Evolutionary conservation across 2,797 vertebrate genomes (phyloP).

Genomic region (Urocyon cinereoargenteus): DNA sequence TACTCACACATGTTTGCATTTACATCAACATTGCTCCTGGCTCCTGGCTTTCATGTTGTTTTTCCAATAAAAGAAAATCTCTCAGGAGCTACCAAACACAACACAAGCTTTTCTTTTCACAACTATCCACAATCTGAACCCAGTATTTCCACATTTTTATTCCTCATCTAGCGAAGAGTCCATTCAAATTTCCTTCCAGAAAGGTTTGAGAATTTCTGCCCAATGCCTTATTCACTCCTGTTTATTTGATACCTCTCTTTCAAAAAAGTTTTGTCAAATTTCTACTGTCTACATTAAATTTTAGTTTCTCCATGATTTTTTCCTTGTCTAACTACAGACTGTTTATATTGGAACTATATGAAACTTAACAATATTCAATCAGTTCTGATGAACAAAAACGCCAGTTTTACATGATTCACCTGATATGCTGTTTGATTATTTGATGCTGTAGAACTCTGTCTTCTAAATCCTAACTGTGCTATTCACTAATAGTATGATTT

Average conservation of each 20-base stretch:
- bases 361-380: not conserved
- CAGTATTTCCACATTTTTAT: slow-evolving; percentile 24
- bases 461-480: not conserved
- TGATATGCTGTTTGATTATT: not conserved
- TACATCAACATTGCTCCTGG: not conserved
- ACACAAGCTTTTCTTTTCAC: not conserved
- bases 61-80: not conserved
- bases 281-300: not conserved
- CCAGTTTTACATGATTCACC: not conserved
- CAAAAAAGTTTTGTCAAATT: not conserved
- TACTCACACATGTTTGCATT: not conserved
- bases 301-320: not conserved
- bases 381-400: not conserved
- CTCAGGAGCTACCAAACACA: not conserved
- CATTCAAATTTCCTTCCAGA: not conserved
- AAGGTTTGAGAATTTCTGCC: slow-evolving; percentile 14
- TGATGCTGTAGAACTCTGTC: not conserved
- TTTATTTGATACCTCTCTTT: not conserved
- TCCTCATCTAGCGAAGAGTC: not conserved
- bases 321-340: not conserved
- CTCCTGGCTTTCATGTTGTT: not conserved
- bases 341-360: not conserved
- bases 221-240: not conserved
- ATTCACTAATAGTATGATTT: not conserved
- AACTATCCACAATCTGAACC: not conserved